Evolutionary conservation across 2,113 vertebrate genomes (phyloP).

Genomic region (Nibea coibor): DNA sequence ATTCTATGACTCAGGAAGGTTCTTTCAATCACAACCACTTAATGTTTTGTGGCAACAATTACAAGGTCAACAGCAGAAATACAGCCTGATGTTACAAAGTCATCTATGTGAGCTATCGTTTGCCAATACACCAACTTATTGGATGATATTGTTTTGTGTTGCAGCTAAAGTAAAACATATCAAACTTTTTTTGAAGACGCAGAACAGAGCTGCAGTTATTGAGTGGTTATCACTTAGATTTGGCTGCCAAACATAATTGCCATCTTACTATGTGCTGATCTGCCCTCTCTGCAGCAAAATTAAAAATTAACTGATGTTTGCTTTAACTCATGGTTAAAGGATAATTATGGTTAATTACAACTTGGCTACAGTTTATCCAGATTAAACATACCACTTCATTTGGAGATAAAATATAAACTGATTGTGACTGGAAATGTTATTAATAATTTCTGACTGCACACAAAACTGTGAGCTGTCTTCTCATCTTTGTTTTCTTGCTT

Average conservation of each 20-base stretch:
- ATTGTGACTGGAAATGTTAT: background rate
- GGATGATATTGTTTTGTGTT: background rate
- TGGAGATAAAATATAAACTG: background rate
- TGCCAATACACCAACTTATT: background rate
- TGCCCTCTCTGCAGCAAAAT: background rate
- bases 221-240: too few species aligned
- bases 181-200: too few species aligned
- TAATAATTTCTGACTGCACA: background rate
- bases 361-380: background rate
- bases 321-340: background rate
- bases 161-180: background rate
- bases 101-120: background rate
- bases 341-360: background rate
- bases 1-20: too few species aligned
- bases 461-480: too few species aligned
- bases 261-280: background rate
- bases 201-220: too few species aligned
- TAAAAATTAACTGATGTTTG: background rate
- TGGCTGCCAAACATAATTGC: background rate
- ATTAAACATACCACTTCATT: background rate
- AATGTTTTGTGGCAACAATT: too few species aligned
- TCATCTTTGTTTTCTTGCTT: background rate
- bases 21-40: too few species aligned
- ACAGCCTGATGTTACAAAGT: background rate
- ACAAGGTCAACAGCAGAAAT: background rate